These are phyloP conservation scores for Steinernema carpocapsae DNA, from an alignment of 2,888 invertebrate genomes.

Conservation along the genomic window DNA sequence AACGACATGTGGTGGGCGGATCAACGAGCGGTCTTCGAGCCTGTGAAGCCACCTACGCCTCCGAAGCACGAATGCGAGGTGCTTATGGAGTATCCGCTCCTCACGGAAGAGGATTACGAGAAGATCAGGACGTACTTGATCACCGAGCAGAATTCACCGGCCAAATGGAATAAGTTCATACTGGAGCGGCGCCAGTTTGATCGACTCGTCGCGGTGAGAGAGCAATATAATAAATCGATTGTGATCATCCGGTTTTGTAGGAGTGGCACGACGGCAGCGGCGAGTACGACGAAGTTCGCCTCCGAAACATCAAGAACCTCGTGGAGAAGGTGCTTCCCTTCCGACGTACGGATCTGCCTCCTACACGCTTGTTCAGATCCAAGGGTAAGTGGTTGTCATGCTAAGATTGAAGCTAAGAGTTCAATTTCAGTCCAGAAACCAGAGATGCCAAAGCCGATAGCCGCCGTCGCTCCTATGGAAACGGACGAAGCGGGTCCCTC, in stretches of 20 bases:
- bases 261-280: neutral
- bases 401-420: too few relatives aligned
- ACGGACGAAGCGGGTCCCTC: too few relatives aligned
- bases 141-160: neutral
- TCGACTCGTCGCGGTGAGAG: neutral
- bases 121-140: neutral
- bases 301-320: neutral
- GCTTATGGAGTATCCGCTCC: neutral
- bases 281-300: neutral
- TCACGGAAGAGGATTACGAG: neutral
- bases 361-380: neutral
- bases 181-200: neutral
- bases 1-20: constrained; percentile 2
- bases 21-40: neutral
- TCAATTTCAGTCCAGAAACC: too few relatives aligned
- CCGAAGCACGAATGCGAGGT: neutral
- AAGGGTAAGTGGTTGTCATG: too few relatives aligned
- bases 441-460: too few relatives aligned
- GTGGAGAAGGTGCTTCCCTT: neutral
- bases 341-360: neutral
- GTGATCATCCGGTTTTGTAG: neutral
- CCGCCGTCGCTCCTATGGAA: too few relatives aligned
- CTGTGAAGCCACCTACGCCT: neutral
- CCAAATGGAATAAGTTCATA: neutral
- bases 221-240: neutral